Conservation (phyloP, 2,113 vertebrate species). For the Brienomyrus longianalis region DNA sequence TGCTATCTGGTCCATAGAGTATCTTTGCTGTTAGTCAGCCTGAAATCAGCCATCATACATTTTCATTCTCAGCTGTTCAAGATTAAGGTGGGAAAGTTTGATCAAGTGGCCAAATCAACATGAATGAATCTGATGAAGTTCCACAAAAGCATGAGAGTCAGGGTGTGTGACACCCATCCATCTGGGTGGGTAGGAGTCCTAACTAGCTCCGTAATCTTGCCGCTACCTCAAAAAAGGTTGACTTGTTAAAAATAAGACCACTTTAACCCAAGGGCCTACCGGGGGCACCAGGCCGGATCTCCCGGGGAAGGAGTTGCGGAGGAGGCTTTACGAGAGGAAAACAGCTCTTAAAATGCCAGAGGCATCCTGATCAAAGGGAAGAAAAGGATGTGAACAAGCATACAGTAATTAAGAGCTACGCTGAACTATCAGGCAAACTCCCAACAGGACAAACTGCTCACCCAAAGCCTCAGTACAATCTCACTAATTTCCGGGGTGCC, state of each 20-base stretch:
- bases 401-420: constrained; percentile 6
- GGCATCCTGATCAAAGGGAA: background rate
- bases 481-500: constrained; percentile 4
- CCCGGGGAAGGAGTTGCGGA: background rate
- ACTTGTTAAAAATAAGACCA: background rate
- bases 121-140: background rate
- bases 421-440: constrained; percentile 2
- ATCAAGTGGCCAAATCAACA: background rate
- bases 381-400: background rate
- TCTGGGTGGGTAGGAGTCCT: background rate
- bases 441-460: background rate
- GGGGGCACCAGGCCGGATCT: constrained; percentile 66
- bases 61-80: background rate
- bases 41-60: background rate
- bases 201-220: background rate
- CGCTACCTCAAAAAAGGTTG: background rate
- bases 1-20: background rate
- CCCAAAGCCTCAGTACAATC: background rate
- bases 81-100: background rate
- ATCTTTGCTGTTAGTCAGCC: background rate
- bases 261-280: constrained; percentile 74
- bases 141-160: background rate
- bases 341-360: background rate
- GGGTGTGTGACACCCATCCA: background rate
- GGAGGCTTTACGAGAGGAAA: background rate